phyloP scores from a whole-genome alignment of 1,140 invertebrate species.

The Saccostrea echinata region DNA sequence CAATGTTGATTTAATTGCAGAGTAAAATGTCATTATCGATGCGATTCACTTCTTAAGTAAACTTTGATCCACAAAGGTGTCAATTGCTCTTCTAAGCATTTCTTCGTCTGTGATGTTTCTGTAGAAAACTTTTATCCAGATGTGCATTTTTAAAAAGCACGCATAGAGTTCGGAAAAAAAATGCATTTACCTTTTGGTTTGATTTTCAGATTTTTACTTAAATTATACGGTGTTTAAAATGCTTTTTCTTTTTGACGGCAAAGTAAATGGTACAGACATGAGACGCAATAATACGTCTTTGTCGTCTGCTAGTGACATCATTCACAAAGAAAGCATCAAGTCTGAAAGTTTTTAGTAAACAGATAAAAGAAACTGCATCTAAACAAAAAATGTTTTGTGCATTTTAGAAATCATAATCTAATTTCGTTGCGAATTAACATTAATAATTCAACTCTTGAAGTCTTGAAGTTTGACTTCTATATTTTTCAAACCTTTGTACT shows the following conservation, averaged over 20 bases:
- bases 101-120: constrained; percentile 29
- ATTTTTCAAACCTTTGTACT: neutral
- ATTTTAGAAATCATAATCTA: constrained; percentile 11
- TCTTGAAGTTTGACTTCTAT: constrained; percentile 11
- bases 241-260: no score
- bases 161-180: neutral
- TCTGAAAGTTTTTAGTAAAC: neutral
- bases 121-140: constrained; percentile 1
- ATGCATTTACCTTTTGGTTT: neutral
- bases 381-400: constrained; percentile 1
- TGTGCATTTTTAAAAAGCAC: neutral
- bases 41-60: constrained; percentile 38
- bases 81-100: constrained; percentile 34
- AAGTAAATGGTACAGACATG: neutral
- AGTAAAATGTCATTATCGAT: constrained; percentile 39
- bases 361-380: neutral
- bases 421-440: neutral
- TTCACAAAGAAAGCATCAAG: neutral
- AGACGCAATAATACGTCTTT: neutral
- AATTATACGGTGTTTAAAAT: neutral
- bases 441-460: constrained; percentile 5
- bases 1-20: constrained; percentile 35
- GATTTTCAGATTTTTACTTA: neutral
- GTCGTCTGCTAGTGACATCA: neutral
- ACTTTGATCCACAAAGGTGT: constrained; percentile 36